Conservation (phyloP, 2,888 invertebrate species). For the Macrosiphum euphorbiae region DNA sequence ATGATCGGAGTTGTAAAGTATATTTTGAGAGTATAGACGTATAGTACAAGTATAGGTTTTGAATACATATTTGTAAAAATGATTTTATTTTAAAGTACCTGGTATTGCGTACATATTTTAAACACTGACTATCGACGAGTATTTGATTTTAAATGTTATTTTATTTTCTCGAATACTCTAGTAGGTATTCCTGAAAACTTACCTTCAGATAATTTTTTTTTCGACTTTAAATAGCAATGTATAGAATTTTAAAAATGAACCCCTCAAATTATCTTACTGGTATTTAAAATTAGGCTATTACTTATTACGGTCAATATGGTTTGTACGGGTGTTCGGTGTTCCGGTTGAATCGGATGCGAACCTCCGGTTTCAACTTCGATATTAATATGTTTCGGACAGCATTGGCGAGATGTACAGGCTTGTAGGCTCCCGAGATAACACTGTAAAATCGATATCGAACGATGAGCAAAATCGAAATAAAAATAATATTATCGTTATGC, state of each 20-base stretch:
- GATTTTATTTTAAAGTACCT: too few species aligned
- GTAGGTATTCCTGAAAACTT: background rate
- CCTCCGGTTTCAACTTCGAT: background rate
- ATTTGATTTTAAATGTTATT: background rate
- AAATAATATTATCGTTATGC: background rate
- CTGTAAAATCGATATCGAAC: background rate
- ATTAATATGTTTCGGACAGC: background rate
- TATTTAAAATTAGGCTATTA: background rate
- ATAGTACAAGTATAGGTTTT: too few species aligned
- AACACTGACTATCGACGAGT: background rate
- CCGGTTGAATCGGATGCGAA: background rate
- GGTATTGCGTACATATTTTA: background rate
- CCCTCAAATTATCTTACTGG: background rate
- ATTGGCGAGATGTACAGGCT: background rate
- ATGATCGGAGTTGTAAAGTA: background rate
- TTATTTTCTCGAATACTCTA: too few species aligned
- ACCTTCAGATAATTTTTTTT: background rate
- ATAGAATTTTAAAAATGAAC: background rate
- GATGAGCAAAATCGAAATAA: background rate
- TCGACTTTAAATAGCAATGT: background rate
- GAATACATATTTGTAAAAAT: too few species aligned
- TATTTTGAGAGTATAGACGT: too few species aligned
- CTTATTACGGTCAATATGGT: too few species aligned
- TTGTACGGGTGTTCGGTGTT: background rate
- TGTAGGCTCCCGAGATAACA: background rate